Conservation (phyloP, 2,113 vertebrate genomes). For the Chloropsis cyanopogon region DNA sequence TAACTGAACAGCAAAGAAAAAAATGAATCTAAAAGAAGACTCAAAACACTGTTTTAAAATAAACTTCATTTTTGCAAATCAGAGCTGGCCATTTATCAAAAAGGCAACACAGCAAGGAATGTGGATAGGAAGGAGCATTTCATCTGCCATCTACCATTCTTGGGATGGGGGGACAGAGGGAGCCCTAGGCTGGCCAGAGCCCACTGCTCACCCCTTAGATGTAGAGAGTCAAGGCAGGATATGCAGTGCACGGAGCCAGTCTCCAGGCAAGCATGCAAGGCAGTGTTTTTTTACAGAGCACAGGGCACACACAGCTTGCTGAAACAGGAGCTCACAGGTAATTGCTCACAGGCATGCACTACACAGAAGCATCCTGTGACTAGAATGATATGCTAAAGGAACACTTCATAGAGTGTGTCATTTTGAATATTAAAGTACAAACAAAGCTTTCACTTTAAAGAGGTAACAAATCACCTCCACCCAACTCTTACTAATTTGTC, state of each 20-base stretch:
- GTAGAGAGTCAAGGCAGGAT: background rate
- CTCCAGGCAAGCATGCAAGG: background rate
- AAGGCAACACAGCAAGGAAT: background rate
- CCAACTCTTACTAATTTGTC: background rate
- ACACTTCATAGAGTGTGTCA: background rate
- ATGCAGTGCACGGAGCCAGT: fast-evolving
- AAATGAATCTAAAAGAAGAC: background rate
- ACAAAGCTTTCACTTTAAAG: background rate
- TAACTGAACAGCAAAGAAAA: background rate
- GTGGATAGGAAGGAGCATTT: background rate
- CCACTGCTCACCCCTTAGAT: background rate
- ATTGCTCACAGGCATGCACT: background rate
- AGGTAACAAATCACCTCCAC: background rate
- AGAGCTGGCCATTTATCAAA: background rate
- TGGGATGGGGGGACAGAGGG: background rate
- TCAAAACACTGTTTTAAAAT: background rate
- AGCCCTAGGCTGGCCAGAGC: background rate
- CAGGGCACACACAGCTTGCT: background rate
- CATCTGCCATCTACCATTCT: background rate
- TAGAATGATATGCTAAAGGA: background rate
- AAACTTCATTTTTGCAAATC: background rate
- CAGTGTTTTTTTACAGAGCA: background rate
- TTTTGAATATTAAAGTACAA: background rate
- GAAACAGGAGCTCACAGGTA: background rate
- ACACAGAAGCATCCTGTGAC: background rate